Evolutionary conservation across 1,140 invertebrate species (phyloP), one percentile per base, ranked within the genome.

Genomic region (Drosophila littoralis): DNA sequence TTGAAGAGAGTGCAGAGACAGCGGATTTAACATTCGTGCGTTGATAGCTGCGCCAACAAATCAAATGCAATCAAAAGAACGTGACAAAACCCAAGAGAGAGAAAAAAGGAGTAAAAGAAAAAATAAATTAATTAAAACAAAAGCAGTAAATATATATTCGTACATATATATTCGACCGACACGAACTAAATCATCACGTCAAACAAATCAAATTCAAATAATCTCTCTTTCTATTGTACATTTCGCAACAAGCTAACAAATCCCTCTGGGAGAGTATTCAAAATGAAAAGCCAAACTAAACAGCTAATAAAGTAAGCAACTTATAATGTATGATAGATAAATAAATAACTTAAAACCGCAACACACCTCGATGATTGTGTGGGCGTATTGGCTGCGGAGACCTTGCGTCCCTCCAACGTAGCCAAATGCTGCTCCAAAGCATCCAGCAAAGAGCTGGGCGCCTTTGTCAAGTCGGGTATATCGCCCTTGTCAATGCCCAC

Each of bases 401-500:
- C 95, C 93, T 98, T 99, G 86, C 97, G 97, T 48, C 98, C 98
- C 92, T 99, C 99, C 33, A 99, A 91, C 1, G 97, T 95, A 28
- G 96, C 96, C 51, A 99, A 94, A 93, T 99, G 99, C 78, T 98
- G 97, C 92, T 99, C 99, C 55, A 99, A 93, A 1, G 99, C 99
- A 93, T 99, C 99, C 52, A 99, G 93, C 51, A 99, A 94, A 93
- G 98, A 99, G 92, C 98, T 98, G 0, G 99, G 99, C n/a, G 98
- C 98, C 95, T 99, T 99, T 2, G 98, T 99, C 71, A 99, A 94
- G 93, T 99, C 99, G 51, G 99, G 99, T 93, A 99, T 99, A 89
- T 99, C 98, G 42, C 98, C 98, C 93, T 98, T 99, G 93, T 99
- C 98, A 92, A 99, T 99, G 36, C 99, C 99, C 76, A 99, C 98